Percentiles rank a stretch among this genome's conserved stretches.
Evolutionary conservation across 2,888 invertebrate species (phyloP).

Genomic region (Frankliniella intonsa): DNA sequence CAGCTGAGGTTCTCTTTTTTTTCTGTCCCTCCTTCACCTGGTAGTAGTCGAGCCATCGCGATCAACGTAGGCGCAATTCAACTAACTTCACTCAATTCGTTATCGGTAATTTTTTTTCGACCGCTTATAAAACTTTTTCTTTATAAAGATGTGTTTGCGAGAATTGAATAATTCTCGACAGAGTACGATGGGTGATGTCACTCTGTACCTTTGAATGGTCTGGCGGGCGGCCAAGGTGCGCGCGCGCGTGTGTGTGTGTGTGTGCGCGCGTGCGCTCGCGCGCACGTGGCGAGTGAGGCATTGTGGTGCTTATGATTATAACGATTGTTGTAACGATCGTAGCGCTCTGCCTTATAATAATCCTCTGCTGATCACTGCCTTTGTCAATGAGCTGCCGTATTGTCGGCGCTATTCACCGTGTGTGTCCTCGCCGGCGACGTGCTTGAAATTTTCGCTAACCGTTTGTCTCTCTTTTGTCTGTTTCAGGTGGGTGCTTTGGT

Average conservation of each 20-base stretch:
- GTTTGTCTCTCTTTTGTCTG: neutral
- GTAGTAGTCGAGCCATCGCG: too few species aligned
- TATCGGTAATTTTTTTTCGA: too few species aligned
- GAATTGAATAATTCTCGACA: too few species aligned
- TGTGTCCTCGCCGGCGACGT: neutral
- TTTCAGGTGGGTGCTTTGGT: conserved; percentile 22
- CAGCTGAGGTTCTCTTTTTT: too few species aligned
- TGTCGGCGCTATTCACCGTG: neutral
- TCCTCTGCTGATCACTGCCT: neutral
- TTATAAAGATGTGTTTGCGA: too few species aligned
- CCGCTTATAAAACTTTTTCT: too few species aligned
- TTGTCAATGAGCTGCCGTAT: conserved; percentile 12
- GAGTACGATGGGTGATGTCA: too few species aligned
- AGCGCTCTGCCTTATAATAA: neutral
- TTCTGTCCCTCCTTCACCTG: too few species aligned
- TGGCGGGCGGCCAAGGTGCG: neutral
- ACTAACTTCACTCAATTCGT: too few species aligned
- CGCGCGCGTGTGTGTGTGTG: neutral
- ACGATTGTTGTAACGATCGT: neutral
- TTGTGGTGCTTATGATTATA: neutral
- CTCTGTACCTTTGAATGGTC: neutral
- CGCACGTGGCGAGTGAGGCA: neutral
- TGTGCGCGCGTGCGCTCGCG: neutral
- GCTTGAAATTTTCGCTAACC: neutral
- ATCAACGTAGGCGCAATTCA: too few species aligned